A percentile compares a stretch with the other conserved stretches of the same genome.
Evolutionary conservation across 2,113 vertebrate genomes (phyloP).

Genomic region (Lophotis ruficrista): DNA sequence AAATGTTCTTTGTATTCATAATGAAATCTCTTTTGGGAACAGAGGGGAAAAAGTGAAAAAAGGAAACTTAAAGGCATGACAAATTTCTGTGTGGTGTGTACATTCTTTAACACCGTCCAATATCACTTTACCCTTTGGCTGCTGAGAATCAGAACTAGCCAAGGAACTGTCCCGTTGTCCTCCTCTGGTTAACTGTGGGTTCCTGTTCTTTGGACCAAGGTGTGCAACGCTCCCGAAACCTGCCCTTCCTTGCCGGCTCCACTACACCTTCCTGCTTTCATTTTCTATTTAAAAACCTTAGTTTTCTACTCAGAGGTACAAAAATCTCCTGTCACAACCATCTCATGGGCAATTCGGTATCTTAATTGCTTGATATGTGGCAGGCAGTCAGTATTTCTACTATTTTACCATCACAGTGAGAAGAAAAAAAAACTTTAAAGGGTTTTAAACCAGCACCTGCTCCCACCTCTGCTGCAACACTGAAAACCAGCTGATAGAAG

Average conservation of each 20-base stretch:
- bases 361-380: not conserved
- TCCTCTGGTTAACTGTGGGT: not conserved
- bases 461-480: not conserved
- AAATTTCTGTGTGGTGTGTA: not conserved
- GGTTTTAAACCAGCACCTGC: not conserved
- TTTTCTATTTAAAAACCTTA: not conserved
- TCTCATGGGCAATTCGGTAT: not conserved
- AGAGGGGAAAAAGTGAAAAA: not conserved
- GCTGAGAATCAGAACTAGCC: not conserved
- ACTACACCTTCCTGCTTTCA: not conserved
- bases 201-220: not conserved
- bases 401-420: not conserved
- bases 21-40: not conserved
- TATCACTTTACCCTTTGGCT: not conserved
- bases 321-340: not conserved
- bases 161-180: not conserved
- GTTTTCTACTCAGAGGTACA: not conserved
- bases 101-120: not conserved
- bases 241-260: not conserved
- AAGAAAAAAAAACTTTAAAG: not conserved
- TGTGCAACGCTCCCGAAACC: not conserved
- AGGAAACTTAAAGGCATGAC: not conserved
- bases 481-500: not conserved
- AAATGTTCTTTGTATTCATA: not conserved
- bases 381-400: not conserved